Base-by-base conservation (phyloP, 1,140 invertebrate species). In the Bombyx mandarina region DNA sequence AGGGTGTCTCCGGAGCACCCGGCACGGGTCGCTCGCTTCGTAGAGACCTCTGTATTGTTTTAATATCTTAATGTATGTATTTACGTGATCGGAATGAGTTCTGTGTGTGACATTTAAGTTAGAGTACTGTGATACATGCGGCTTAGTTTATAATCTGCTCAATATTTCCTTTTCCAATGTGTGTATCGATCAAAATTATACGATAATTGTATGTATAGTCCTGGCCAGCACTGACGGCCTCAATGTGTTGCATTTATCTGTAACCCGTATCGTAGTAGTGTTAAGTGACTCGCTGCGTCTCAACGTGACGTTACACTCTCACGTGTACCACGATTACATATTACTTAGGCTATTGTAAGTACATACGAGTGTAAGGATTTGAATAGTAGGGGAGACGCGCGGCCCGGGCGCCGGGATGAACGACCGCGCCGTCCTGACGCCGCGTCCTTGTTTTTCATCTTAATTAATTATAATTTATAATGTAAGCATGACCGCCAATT, bases 111-210 rank as follows among this genome's bases (percentile, higher is more conserved):
- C 66, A 55, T 62, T 66, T 69, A 77, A 77, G 74, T 83, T 81
- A 81, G 78, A 69, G 73, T 83, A 76, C 78, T 83, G 80, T 83
- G 78, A 83, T 83, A 81, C 78, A 35, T 35, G 26, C 26, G 78
- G 77, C 77, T 78, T 77, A 77, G 71, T 74, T 35, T 35, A 35
- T 66, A 77, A 77, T 80, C 73, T 82, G 79, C 78, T 83, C 78
- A 82, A 80, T 71, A 66, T 71, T 73, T 71, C 65, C 67, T 68
- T 66, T 71, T 65, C 67, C 69, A 68, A 71, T 62, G 63, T 66
- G 64, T 72, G 63, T 67, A 65, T 67, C 71, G 65, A 71, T 73
- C 59, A 61, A 77, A 72, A 66, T 67, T 62, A 59, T 77, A 71
- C 62, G 69, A 58, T 76, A 70, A 35, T 69, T 70, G 69, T 66